A percentile compares a stretch with the other conserved stretches of the same genome.
Conservation (phyloP, 2,113 vertebrate species). For the Aepyceros melampus region DNA sequence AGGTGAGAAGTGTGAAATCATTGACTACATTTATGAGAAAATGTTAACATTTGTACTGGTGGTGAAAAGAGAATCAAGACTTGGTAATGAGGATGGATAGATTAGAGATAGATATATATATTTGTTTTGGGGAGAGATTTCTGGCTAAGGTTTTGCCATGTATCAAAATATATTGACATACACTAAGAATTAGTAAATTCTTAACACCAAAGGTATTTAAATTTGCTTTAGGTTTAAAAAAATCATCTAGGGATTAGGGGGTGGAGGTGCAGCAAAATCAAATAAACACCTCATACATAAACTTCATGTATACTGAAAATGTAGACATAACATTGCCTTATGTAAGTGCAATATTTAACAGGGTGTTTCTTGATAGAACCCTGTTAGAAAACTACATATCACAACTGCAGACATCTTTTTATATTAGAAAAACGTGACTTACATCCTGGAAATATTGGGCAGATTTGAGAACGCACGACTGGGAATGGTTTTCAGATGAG, state of each 20-base stretch:
- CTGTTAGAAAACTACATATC: neutral
- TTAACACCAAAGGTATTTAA: neutral
- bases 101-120: neutral
- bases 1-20: neutral
- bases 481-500: constrained; percentile 87
- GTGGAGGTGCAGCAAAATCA: neutral
- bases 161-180: neutral
- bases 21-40: neutral
- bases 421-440: constrained; percentile 79
- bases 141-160: neutral
- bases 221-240: constrained; percentile 36
- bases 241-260: neutral
- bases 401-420: neutral
- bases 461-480: constrained; percentile 87
- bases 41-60: neutral
- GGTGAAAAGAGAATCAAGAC: neutral
- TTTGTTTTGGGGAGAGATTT: neutral
- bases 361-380: neutral
- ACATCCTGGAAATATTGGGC: constrained; percentile 96
- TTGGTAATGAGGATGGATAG: neutral
- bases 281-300: neutral
- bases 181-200: neutral
- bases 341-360: neutral
- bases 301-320: neutral
- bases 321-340: neutral